Evolutionary conservation across 2,888 invertebrate species (phyloP), one percentile per base, ranked within the genome.

Genomic region (Odontothrips loti): DNA sequence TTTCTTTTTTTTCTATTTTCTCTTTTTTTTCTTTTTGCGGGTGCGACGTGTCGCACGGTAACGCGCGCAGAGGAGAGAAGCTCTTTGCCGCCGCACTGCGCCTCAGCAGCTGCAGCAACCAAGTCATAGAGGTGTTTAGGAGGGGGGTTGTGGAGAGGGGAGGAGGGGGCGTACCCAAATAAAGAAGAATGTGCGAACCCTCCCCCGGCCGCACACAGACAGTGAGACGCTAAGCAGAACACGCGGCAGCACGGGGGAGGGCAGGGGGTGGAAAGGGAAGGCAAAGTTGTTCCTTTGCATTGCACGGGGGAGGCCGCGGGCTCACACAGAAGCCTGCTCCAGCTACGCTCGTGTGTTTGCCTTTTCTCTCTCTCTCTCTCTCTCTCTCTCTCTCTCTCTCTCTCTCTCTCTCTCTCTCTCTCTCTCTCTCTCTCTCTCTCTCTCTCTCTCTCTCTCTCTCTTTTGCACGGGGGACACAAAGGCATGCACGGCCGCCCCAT

Each of bases 181-280:
- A 58, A 58, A 58, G 58, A 58, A 58, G 58, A 58, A 58, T 58
- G 58, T 58, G 58, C 58, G 58, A 58, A 58, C n/a, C 58, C 58
- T 20, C 58, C 58, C 58, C 58, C n/a, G 58, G 15, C 58, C 6
- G 58, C 58, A 58, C 17, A 58, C 58, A n/a, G 17, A 12, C 58
- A 17, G 12, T 15, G 58, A 58, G 58, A 58, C 58, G 58, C n/a
- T 58, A 15, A 0, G 17, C 58, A 58, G 58, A 58, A 43, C 34
- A 43, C 34, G 34, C 34, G 6, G 34, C 34, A 6, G 34, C 1
- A 10, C 12, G 51, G 20, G 10, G 17, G 17, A 17, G 58, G 20
- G 51, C 12, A 10, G 20, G 9, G 12, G 51, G 58, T 11, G 6
- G 15, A 2, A 17, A n/a, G 58, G 17, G n/a, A 8, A 15, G 17